These are phyloP conservation scores for Philonicus albiceps DNA, from an alignment of 2,888 invertebrate species.

Conservation along the genomic window DNA sequence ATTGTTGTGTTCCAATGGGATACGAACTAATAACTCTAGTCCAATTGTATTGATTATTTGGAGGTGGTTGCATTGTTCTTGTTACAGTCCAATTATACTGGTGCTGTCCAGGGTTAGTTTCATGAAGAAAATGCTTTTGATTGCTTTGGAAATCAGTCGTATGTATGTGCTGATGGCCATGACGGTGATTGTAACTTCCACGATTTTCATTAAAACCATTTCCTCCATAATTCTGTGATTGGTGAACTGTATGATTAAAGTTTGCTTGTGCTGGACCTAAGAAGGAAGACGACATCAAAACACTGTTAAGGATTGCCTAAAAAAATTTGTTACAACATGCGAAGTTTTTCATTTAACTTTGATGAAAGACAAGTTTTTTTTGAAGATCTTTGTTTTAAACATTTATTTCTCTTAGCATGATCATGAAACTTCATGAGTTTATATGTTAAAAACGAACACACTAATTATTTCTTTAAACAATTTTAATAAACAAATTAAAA, in stretches of 20 bases:
- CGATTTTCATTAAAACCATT: not conserved
- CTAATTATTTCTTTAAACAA: no score
- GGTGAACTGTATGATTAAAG: not conserved
- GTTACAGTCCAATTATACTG: constrained; percentile 2
- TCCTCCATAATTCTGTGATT: not conserved
- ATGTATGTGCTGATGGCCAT: not conserved
- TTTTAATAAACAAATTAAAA: no score
- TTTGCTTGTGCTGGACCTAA: not conserved
- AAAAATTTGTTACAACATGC: not conserved
- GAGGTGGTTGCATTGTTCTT: not conserved
- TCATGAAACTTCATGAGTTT: no score
- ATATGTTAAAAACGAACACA: no score
- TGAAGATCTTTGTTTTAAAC: no score
- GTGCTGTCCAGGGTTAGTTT: not conserved
- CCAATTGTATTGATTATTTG: not conserved
- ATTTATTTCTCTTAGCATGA: no score
- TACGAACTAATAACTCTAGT: not conserved
- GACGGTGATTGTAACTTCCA: not conserved
- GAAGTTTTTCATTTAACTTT: not conserved
- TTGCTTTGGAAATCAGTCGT: not conserved
- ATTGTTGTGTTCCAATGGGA: not conserved
- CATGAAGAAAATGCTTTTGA: not conserved
- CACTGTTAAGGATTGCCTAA: not conserved
- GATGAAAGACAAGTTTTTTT: not conserved
- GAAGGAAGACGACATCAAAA: not conserved